These are phyloP conservation scores for Pandemis corylana DNA, from an alignment of 2,888 invertebrate genomes.

Conservation along the genomic window DNA sequence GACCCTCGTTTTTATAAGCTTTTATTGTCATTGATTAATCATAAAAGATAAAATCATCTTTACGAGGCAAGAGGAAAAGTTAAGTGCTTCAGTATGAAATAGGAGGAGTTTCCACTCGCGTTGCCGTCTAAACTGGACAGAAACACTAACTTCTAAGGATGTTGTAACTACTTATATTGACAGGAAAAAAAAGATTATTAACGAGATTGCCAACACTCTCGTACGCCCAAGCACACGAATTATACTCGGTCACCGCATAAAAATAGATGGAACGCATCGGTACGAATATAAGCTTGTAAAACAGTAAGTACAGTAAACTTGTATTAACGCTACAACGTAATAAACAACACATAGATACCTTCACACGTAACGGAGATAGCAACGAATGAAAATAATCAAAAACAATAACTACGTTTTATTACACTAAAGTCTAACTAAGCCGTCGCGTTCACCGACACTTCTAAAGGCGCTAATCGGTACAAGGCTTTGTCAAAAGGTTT, in stretches of 20 bases:
- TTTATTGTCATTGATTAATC: not conserved
- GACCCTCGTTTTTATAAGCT: not conserved
- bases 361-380: constrained; percentile 20
- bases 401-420: constrained; percentile 42
- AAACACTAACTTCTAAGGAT: too few species aligned
- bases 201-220: too few species aligned
- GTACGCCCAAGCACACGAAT: too few species aligned
- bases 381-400: constrained; percentile 30
- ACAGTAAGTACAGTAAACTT: not conserved
- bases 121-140: not conserved
- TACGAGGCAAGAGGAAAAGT: not conserved
- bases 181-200: too few species aligned
- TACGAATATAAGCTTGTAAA: constrained; percentile 1
- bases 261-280: not conserved
- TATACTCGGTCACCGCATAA: not conserved
- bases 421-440: constrained; percentile 44
- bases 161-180: too few species aligned
- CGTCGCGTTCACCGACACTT: constrained; percentile 66
- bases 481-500: constrained; percentile 56
- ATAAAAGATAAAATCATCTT: not conserved
- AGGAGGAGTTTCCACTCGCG: not conserved
- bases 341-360: constrained; percentile 24
- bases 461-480: constrained; percentile 68
- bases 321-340: too few species aligned
- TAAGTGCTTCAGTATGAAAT: not conserved